Evolutionary conservation across 2,113 vertebrate genomes (phyloP).

Genomic region (Microtus oregoni): DNA sequence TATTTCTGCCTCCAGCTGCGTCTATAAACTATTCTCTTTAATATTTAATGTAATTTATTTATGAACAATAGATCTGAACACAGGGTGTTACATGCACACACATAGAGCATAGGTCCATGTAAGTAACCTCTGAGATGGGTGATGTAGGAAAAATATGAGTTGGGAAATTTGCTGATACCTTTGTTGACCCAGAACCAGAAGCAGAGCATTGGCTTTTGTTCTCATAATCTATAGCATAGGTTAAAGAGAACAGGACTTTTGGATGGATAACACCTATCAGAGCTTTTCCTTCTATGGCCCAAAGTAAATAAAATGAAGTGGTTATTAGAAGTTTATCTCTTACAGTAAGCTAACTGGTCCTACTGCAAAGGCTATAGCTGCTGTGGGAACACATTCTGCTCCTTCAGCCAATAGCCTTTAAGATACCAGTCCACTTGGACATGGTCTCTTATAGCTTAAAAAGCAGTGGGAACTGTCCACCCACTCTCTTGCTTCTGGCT

Average conservation of each 20-base stretch:
- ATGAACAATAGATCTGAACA: neutral
- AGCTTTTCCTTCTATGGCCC: neutral
- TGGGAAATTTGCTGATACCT: neutral
- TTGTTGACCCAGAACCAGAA: neutral
- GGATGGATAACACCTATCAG: too few species aligned
- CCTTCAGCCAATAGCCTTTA: too few species aligned
- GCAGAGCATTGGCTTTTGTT: neutral
- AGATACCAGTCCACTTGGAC: too few species aligned
- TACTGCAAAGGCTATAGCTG: neutral
- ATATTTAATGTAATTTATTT: neutral
- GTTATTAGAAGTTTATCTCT: neutral
- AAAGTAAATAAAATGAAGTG: accelerated
- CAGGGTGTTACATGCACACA: accelerated
- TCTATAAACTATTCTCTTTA: neutral
- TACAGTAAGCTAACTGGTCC: neutral
- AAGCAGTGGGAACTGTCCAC: too few species aligned
- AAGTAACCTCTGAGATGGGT: neutral
- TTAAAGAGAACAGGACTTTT: neutral
- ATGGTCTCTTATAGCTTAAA: too few species aligned
- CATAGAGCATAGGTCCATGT: too few species aligned
- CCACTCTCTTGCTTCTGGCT: too few species aligned
- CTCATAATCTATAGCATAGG: neutral
- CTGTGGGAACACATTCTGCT: too few species aligned
- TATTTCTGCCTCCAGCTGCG: neutral
- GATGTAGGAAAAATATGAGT: neutral